Base-by-base conservation (phyloP, 2,888 invertebrate genomes). In the Pocota personata region DNA sequence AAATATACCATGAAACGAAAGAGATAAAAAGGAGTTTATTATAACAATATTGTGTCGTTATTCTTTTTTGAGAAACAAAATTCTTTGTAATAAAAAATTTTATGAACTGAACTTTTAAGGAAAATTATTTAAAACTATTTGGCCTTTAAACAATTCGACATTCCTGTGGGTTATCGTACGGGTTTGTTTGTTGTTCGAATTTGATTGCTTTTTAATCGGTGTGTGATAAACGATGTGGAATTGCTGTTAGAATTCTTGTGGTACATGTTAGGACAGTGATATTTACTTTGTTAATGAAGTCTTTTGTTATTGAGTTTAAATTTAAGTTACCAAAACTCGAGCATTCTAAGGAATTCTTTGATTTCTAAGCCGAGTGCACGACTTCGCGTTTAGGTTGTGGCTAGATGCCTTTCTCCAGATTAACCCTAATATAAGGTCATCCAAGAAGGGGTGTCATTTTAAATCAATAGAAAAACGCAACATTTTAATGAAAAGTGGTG, bases 21-120 rank as follows among this genome's bases (percentile, higher is more conserved):
- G 12, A 27, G 21, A 27, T 27, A 21, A 24, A 14, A 10, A 32
- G 16, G 19, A 58, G n/a, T 58, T 58, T 37, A 40, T 37, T 21
- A 40, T 40, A 40, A 14, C 35, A 30, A 30, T 12, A 12, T n/a
- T 32, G 48, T 35, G 32, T 6, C 1, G 35, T 19, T 6, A 6
- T 24, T 24, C 24, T 32, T 16, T 8, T 16, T 19, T 10, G 14
- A 14, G 37, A 24, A 40, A 72, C 43, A 73, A 73, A 64, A 37
- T 52, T 69, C 6, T 43, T 40, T 24, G 60, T 60, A 30, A 60
- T 73, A 73, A 62, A 62, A 73, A 21, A 16, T 52, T 73, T 73
- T 55, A 62, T 43, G 37, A 46, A 60, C 37, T 60, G 10, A n/a
- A 16, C 1, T 19, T 52, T 55, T 55, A 37, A 67, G 27, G 16